Evolutionary conservation across 2,888 invertebrate species (phyloP), one percentile per base, ranked within the genome.

Genomic region (Megalurothrips usitatus): DNA sequence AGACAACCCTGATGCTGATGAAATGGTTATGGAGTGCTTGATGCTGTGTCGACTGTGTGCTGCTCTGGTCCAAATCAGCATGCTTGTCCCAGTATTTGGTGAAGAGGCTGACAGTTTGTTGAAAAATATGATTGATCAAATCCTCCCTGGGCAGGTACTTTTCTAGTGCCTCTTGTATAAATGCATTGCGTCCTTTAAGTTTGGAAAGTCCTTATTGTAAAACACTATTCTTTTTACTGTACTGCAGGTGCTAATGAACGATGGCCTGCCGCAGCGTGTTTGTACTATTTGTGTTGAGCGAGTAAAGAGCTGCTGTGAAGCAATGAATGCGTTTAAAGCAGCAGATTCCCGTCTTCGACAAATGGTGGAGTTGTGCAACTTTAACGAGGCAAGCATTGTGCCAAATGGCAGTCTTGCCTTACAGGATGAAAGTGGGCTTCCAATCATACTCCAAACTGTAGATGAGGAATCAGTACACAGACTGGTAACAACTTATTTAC

Each of bases 21-120:
- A 75, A 23, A 75, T 26, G 68, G 68, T 75, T 9, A 75, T 75
- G 68, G 68, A 75, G 26, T 75, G 68, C 26, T 26, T 75, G 23
- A 75, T 75, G 68, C 68, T 75, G 6, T 75, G 68, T 75, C 68
- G 68, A 11, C 68, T 75, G n/a, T 75, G 68, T 23, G 68, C 68
- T 75, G 68, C 68, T 26, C 68, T 75, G 23, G 68, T 75, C 9
- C 68, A 75, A 26, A 12, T 75, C 26, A 75, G 26, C 23, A 75
- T 75, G 68, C 68, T 75, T 23, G 68, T 75, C 26, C 26, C 68
- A 26, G 26, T 75, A 1, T 75, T 75, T 75, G 68, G 68, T 9
- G 26, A 75, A 23, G 68, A 75, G 23, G n/a, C 68, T 23, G 68
- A 75, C 26, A 23, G 12, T 8, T 23, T 1, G 10, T 23, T 75